phyloP scores from a whole-genome alignment of 2,113 vertebrate species.

The Numenius arquata region DNA sequence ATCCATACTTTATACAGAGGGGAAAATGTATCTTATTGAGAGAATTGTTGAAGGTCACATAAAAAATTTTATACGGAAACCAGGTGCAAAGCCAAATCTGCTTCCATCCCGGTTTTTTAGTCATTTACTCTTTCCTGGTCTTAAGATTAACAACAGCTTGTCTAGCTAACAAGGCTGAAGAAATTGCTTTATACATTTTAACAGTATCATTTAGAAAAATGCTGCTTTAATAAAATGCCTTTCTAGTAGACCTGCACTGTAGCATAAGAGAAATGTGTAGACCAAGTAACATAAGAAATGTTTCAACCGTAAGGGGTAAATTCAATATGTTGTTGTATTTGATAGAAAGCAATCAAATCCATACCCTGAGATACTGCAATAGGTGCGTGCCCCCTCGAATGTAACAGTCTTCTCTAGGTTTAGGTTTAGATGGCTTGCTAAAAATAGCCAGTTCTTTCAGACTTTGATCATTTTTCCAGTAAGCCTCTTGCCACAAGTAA shows the following conservation, averaged over 20 bases:
- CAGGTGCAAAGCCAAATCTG: background rate
- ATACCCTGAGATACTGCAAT: background rate
- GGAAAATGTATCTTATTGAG: background rate
- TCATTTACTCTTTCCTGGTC: background rate
- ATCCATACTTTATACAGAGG: background rate
- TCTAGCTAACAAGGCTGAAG: background rate
- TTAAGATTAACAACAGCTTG: background rate
- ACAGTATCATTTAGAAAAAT: background rate
- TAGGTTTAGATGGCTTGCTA: background rate
- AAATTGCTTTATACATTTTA: background rate
- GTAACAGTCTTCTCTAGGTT: background rate
- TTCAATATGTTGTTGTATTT: background rate
- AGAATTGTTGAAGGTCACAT: background rate
- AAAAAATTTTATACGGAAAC: background rate
- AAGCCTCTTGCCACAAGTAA: background rate
- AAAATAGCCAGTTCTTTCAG: background rate
- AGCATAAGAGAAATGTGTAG: background rate
- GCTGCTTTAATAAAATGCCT: background rate
- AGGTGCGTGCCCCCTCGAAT: background rate
- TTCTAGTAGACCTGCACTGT: background rate
- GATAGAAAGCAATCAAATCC: background rate
- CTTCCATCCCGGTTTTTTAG: background rate
- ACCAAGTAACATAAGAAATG: background rate
- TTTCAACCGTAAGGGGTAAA: background rate
- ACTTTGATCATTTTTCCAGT: background rate